These are phyloP conservation scores for Eolophus roseicapilla DNA, from an alignment of 2,113 vertebrate genomes.

Conservation along the genomic window DNA sequence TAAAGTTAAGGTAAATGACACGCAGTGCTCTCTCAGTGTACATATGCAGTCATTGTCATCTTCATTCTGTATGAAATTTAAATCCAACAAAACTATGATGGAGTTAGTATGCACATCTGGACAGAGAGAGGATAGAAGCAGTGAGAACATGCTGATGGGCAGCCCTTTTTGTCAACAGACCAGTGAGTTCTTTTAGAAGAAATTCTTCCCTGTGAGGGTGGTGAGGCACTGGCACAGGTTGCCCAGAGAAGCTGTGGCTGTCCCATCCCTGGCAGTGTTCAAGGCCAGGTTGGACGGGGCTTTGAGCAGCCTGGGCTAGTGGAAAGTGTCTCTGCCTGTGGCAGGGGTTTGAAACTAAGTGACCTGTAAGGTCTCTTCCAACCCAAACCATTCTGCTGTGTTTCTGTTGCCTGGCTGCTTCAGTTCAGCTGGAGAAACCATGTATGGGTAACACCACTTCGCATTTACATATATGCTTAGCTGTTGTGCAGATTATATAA, in stretches of 20 bases:
- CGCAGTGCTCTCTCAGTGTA: not conserved
- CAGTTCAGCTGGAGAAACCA: not conserved
- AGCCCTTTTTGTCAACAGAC: not conserved
- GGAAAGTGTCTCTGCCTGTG: not conserved
- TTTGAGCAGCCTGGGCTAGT: not conserved
- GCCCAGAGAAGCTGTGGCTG: not conserved
- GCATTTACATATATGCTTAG: not conserved
- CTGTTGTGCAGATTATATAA: not conserved
- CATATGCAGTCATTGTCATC: not conserved
- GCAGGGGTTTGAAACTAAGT: not conserved
- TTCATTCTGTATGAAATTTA: not conserved
- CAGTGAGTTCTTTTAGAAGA: not conserved
- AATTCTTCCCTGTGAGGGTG: not conserved
- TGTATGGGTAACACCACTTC: not conserved
- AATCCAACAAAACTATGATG: not conserved
- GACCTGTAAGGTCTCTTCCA: not conserved
- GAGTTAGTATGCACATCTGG: not conserved
- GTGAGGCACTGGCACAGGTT: not conserved
- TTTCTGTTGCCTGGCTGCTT: not conserved
- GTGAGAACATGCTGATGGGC: rapidly evolving
- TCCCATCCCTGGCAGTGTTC: not conserved
- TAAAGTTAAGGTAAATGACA: not conserved
- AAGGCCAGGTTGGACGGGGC: not conserved
- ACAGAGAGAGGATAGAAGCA: not conserved
- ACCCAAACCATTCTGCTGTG: not conserved